A percentile compares a stretch with the other conserved stretches of the same genome.
Conservation (phyloP, 2,888 invertebrate species). For the Scaptomyza reducta region DNA sequence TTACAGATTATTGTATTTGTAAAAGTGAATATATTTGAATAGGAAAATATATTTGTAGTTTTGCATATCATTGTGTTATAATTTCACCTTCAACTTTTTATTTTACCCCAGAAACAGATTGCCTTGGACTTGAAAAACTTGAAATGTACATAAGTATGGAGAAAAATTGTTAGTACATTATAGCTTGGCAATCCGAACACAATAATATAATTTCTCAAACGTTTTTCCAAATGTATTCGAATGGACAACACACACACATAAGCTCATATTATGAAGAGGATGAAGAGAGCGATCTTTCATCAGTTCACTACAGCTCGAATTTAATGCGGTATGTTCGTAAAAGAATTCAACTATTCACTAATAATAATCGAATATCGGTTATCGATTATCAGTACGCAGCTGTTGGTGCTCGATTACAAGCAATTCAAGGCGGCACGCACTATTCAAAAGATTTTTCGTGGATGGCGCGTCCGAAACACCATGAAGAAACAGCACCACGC, state of each 20-base stretch:
- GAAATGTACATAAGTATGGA: not conserved
- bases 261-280: not conserved
- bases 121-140: not conserved
- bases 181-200: not conserved
- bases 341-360: not conserved
- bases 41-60: not conserved
- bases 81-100: not conserved
- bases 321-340: constrained; percentile 15
- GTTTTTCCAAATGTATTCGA: too few species aligned
- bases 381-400: constrained; percentile 39
- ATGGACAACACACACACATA: too few species aligned
- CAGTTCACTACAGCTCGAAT: not conserved
- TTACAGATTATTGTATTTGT: too few species aligned
- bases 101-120: not conserved
- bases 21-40: not conserved
- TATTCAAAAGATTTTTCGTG: constrained; percentile 72
- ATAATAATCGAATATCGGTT: not conserved
- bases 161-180: not conserved
- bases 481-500: constrained; percentile 9
- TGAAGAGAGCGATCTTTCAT: not conserved
- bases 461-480: constrained; percentile 44
- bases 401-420: constrained; percentile 63
- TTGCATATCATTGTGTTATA: not conserved
- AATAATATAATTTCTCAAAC: constrained; percentile 2
- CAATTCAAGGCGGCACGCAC: constrained; percentile 74